Base-by-base conservation (phyloP, 2,797 vertebrate species). In the Astyanax mexicanus region DNA sequence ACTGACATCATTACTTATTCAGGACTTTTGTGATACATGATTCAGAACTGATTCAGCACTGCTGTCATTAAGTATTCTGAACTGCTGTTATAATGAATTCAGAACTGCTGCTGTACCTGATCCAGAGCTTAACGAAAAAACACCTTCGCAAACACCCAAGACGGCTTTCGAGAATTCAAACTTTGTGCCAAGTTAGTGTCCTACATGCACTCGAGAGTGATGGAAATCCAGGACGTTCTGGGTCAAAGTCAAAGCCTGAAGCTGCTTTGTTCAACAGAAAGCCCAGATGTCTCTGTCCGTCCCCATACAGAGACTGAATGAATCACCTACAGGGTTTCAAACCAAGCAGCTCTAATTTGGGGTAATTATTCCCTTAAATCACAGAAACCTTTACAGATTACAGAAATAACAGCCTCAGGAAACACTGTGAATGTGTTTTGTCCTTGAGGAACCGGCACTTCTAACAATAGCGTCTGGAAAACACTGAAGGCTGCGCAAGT, bases 121-220 rank as follows among this genome's bases (percentile, higher is more conserved):
- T 9, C 9, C 9, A n/a, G 2, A 2, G 3, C 10, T 3, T 6
- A n/a, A 2, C 47, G n/a, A n/a, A n/a, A n/a, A n/a, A n/a, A n/a
- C n/a, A n/a, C n/a, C n/a, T n/a, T n/a, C n/a, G n/a, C n/a, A n/a
- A n/a, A n/a, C n/a, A n/a, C 0, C 21, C 32, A 32, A 19, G 57
- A 12, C 27, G 4, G 8, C 13, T 15, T 17, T 60, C n/a, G 38
- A 35, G 11, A 72, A n/a, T 17, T 32, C 11, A 11, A 69, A 42
- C 45, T 40, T 38, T 19, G 37, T 55, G n/a, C 29, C 29, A 47
- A 23, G 49, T 19, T 27, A 44, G 19, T 72, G 72, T 80, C 68
- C 72, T 72, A 54, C 61, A 80, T 72, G n/a, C 21, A 21, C 55
- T 70, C 29, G 17, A 40, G 78, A 64, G 72, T 35, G 77, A 74